A percentile compares a stretch with the other conserved stretches of the same genome.
Conservation (phyloP, 1,140 invertebrate species). For the Lethrus apterus region DNA sequence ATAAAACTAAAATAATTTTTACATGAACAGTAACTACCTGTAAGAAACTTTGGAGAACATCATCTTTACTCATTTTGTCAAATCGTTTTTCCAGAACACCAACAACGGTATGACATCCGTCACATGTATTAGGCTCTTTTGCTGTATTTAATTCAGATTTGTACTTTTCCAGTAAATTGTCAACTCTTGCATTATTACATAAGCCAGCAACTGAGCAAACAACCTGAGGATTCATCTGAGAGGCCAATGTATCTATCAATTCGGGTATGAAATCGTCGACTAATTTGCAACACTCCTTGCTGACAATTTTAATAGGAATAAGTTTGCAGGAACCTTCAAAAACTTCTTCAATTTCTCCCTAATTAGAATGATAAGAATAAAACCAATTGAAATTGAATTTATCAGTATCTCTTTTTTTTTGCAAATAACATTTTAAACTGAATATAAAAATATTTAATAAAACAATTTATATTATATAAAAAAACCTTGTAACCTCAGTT, state of each 20-base stretch:
- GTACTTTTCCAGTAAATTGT: conserved; percentile 54
- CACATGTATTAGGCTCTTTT: conserved; percentile 39
- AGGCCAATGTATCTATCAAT: conserved; percentile 76
- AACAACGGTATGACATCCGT: conserved; percentile 50
- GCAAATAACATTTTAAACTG: too few species aligned
- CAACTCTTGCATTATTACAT: conserved; percentile 71
- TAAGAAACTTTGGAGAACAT: conserved; percentile 50
- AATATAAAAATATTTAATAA: too few species aligned
- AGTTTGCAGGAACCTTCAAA: conserved; percentile 84
- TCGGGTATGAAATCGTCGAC: conserved; percentile 84
- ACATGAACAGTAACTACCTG: conserved; percentile 36
- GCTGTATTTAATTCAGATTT: conserved; percentile 23
- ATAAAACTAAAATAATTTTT: conserved; percentile 2
- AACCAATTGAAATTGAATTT: conserved; percentile 10
- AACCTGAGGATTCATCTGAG: conserved; percentile 77
- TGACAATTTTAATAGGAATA: conserved; percentile 67
- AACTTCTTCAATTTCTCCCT: conserved; percentile 78
- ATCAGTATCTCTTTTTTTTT: conserved; percentile 3
- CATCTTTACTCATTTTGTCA: conserved; percentile 45
- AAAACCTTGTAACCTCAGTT: conserved; percentile 58
- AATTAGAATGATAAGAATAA: conserved; percentile 28
- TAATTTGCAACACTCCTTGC: conserved; percentile 69
- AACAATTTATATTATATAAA: too few species aligned
- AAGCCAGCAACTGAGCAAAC: conserved; percentile 84
- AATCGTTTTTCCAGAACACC: conserved; percentile 49